Base-by-base conservation (phyloP, 2,888 invertebrate species). In the Strigamia crassipes region DNA sequence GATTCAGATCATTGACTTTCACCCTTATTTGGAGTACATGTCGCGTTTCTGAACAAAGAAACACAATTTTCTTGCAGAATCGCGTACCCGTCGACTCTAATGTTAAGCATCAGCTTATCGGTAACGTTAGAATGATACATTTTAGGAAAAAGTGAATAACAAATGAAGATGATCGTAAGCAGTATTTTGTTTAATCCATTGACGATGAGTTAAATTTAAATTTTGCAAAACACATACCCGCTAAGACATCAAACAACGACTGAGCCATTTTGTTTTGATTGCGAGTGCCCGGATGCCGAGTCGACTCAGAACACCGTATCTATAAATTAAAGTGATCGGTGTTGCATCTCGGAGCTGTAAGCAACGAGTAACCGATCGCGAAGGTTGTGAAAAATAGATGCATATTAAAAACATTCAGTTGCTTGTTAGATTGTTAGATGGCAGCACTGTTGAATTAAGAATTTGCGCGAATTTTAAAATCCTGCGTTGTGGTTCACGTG, bases 161-260 rank as follows among this genome's bases (percentile, higher is more conserved):
- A 31, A 73, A 31, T 6, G 23, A 15, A 12, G 27, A 0, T 13
- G 10, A 27, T 73, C n/a, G 15, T 9, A 5, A 31, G 3, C 8
- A 13, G 15, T 13, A 31, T 73, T 23, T 73, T 13, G n/a, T 73
- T 73, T 23, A 31, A 15, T 15, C 27, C 13, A 13, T 15, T 13
- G 38, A 34, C 15, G 38, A 41, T 5, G 23, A 78, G 15, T 13
- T 1, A 34, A 18, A 78, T 34, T 42, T 42, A 78, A 41, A 34
- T 34, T 78, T 15, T 78, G n/a, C 42, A 21, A 38, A 34, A 78
- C 41, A 78, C 82, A 9, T 83, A 83, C 83, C 83, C 38, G 81
- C 82, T 78, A 79, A 82, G 78, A 82, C 83, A 42, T 83, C 83
- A 79, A 83, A 83, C 78, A 82, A 79, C 51, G 83, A 77, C 31